Evolutionary conservation across 2,888 invertebrate genomes (phyloP).

Genomic region (Apodemia zela): DNA sequence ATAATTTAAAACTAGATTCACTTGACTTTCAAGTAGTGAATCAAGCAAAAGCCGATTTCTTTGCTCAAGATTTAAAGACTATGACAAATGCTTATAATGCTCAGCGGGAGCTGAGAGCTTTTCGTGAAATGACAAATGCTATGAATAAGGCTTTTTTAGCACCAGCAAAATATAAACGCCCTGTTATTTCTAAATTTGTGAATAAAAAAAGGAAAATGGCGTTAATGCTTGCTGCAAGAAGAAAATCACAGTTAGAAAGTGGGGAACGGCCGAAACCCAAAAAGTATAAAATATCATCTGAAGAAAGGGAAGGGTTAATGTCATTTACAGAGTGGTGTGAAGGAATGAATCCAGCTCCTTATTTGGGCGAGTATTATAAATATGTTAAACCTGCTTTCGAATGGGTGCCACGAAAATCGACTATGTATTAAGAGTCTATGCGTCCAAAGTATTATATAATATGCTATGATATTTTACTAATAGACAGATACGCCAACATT

Average conservation of each 20-base stretch:
- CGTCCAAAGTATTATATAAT: too few relatives aligned
- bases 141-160: conserved; percentile 70
- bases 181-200: conserved; percentile 54
- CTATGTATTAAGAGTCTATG: conserved; percentile 29
- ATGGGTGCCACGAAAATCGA: conserved; percentile 42
- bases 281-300: conserved; percentile 53
- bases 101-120: conserved; percentile 61
- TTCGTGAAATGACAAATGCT: conserved; percentile 67
- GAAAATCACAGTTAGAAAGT: conserved; percentile 38
- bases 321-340: conserved; percentile 72
- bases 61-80: conserved; percentile 65
- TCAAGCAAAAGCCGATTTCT: conserved; percentile 63
- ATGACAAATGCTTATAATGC: conserved; percentile 66
- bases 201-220: conserved; percentile 54
- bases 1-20: conserved; percentile 61
- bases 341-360: conserved; percentile 58
- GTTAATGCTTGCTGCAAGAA: conserved; percentile 46
- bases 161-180: conserved; percentile 52
- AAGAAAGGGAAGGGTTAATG: conserved; percentile 57
- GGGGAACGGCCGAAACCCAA: conserved; percentile 41
- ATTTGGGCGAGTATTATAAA: conserved; percentile 54
- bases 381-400: conserved; percentile 58
- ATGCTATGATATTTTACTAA: too few relatives aligned
- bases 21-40: conserved; percentile 68
- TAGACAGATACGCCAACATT: too few relatives aligned